Evolutionary conservation across 2,888 invertebrate species (phyloP).

Genomic region (Lepeophtheirus nordmannii): DNA sequence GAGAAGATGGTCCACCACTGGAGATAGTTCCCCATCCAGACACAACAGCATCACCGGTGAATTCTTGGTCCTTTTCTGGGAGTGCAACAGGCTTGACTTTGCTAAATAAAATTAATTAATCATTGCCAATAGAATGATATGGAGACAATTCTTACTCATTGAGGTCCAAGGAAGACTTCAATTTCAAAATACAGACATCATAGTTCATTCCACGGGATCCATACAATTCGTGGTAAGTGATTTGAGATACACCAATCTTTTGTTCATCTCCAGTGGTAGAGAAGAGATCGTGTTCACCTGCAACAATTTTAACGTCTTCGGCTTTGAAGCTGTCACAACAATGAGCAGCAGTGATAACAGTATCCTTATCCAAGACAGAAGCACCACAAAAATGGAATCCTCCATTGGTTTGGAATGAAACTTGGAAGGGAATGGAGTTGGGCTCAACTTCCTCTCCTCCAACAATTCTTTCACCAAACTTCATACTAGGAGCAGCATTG

Average conservation of each 20-base stretch:
- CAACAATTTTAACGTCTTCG: constrained; percentile 30
- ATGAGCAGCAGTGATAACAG: constrained; percentile 32
- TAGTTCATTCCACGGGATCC: constrained; percentile 46
- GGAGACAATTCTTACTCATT: constrained; percentile 24
- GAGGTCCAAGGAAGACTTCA: constrained; percentile 34
- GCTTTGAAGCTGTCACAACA: constrained; percentile 30
- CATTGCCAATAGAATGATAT: too few relatives aligned
- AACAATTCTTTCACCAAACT: not conserved
- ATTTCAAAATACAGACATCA: constrained; percentile 59
- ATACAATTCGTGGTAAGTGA: constrained; percentile 52
- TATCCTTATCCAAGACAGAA: constrained; percentile 29
- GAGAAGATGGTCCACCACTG: constrained; percentile 24
- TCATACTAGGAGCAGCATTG: not conserved
- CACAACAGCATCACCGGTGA: constrained; percentile 19
- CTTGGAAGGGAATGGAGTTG: constrained; percentile 15
- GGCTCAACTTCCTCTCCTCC: constrained; percentile 15
- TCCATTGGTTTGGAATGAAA: constrained; percentile 10
- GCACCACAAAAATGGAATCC: constrained; percentile 32
- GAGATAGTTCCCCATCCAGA: constrained; percentile 26
- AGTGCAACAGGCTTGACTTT: constrained; percentile 24
- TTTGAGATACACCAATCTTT: constrained; percentile 31
- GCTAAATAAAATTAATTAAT: not conserved
- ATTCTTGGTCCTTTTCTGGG: constrained; percentile 23
- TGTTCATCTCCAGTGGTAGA: constrained; percentile 30
- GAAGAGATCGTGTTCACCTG: constrained; percentile 32